These are phyloP conservation scores for Corydoras sp. DNA, from an alignment of 2,113 vertebrate species.

Conservation along the genomic window DNA sequence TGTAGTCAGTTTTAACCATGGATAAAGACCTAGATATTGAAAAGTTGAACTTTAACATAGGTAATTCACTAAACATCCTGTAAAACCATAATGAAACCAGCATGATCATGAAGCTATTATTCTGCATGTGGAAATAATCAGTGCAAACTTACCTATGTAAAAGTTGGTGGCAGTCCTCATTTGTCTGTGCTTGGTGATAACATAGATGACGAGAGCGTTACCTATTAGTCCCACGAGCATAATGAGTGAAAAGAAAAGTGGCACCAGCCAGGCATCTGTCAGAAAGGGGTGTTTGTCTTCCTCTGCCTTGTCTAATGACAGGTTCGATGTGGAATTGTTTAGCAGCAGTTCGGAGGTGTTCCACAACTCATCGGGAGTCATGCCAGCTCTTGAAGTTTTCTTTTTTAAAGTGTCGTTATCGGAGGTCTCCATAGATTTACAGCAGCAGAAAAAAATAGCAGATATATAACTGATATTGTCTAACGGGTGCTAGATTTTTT, in stretches of 20 bases:
- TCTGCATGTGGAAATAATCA: too few species aligned
- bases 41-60: too few species aligned
- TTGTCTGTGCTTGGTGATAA: slow-evolving; percentile 75
- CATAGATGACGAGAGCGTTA: slow-evolving; percentile 75
- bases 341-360: slow-evolving; percentile 59
- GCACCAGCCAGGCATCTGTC: slow-evolving; percentile 77
- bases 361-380: slow-evolving; percentile 51
- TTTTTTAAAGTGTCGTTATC: neutral
- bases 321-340: slow-evolving; percentile 56
- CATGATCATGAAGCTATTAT: too few species aligned
- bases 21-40: too few species aligned
- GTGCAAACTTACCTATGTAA: slow-evolving; percentile 70
- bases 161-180: slow-evolving; percentile 80
- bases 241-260: slow-evolving; percentile 74
- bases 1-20: too few species aligned
- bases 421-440: too few species aligned
- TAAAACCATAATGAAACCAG: too few species aligned
- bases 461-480: neutral
- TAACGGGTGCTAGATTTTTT: neutral
- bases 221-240: slow-evolving; percentile 76
- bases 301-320: slow-evolving; percentile 46
- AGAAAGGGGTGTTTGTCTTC: slow-evolving; percentile 68
- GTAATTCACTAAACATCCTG: too few species aligned
- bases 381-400: slow-evolving; percentile 21
- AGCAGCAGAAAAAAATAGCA: too few species aligned